These are phyloP conservation scores for Drosophila percnosoma DNA, from an alignment of 2,888 invertebrate genomes.

Conservation along the genomic window DNA sequence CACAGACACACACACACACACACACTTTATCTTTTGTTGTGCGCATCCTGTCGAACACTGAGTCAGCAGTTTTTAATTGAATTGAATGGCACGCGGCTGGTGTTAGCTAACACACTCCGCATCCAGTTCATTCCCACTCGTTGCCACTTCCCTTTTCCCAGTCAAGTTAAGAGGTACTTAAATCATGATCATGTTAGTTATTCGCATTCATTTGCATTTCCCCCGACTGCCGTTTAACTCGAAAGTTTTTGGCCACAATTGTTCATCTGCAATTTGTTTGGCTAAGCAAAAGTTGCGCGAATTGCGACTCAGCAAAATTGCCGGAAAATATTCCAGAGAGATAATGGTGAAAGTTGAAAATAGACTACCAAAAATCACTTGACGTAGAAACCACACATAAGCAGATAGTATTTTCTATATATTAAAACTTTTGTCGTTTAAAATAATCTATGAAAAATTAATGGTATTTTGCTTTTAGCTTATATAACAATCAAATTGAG, in stretches of 20 bases:
- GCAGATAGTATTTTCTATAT: neutral
- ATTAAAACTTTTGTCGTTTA: neutral
- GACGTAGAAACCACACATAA: neutral
- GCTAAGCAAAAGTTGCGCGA: slow-evolving; percentile 48
- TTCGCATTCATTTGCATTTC: slow-evolving; percentile 69
- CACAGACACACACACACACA: slow-evolving; percentile 5
- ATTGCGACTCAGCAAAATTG: slow-evolving; percentile 54
- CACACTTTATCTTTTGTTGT: slow-evolving; percentile 40
- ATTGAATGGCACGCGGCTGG: slow-evolving; percentile 60
- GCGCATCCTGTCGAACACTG: slow-evolving; percentile 55
- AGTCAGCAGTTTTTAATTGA: slow-evolving; percentile 81
- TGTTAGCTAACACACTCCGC: slow-evolving; percentile 16
- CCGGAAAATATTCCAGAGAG: slow-evolving; percentile 11
- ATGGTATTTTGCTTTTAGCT: neutral
- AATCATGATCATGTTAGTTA: slow-evolving; percentile 61
- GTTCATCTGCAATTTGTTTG: slow-evolving; percentile 53
- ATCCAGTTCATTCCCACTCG: neutral
- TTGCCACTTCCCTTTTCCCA: neutral
- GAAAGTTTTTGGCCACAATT: slow-evolving; percentile 51
- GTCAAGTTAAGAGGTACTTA: slow-evolving; percentile 32
- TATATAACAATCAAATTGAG: neutral
- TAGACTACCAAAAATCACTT: slow-evolving; percentile 1
- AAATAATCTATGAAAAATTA: neutral
- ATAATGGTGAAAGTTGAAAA: neutral
- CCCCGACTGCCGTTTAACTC: slow-evolving; percentile 1